Percentiles rank a stretch among this genome's conserved stretches.
phyloP scores from a whole-genome alignment of 2,888 invertebrate genomes.

The Vesta saturnalis region DNA sequence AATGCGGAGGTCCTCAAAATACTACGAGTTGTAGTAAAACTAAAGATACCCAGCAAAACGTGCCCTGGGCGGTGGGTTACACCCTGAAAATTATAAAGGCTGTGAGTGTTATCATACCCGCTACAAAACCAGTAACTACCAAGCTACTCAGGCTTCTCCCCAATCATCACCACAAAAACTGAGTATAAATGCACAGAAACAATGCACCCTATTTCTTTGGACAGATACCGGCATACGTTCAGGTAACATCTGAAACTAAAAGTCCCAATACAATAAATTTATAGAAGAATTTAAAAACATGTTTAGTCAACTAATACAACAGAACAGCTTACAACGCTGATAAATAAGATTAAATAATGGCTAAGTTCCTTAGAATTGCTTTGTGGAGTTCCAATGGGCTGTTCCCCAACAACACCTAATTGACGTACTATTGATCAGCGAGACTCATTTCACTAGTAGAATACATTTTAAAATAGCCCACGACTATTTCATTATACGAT shows the following conservation, averaged over 20 bases:
- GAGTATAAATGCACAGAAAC: neutral
- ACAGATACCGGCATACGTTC: neutral
- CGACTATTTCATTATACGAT: neutral
- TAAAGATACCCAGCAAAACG: slow-evolving; percentile 13
- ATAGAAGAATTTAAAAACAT: neutral
- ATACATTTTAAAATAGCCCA: neutral
- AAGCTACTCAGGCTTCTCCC: neutral
- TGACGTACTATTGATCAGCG: neutral
- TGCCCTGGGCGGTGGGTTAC: slow-evolving; percentile 20
- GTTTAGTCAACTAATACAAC: neutral
- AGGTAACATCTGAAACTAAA: neutral
- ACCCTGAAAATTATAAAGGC: slow-evolving; percentile 21
- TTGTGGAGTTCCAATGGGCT: neutral
- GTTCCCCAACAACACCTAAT: no score
- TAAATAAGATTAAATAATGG: no score
- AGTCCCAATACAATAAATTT: neutral
- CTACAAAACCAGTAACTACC: slow-evolving; percentile 7
- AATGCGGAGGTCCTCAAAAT: no score
- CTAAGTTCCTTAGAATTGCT: no score
- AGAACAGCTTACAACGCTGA: no score
- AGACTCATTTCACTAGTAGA: neutral
- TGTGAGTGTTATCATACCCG: no score
- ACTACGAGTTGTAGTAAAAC: neutral
- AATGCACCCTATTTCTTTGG: slow-evolving; percentile 3
- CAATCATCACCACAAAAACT: slow-evolving; percentile 1